A percentile compares a stretch with the other conserved stretches of the same genome.
phyloP scores from a whole-genome alignment of 2,113 vertebrate species.

The Leuciscus idus region DNA sequence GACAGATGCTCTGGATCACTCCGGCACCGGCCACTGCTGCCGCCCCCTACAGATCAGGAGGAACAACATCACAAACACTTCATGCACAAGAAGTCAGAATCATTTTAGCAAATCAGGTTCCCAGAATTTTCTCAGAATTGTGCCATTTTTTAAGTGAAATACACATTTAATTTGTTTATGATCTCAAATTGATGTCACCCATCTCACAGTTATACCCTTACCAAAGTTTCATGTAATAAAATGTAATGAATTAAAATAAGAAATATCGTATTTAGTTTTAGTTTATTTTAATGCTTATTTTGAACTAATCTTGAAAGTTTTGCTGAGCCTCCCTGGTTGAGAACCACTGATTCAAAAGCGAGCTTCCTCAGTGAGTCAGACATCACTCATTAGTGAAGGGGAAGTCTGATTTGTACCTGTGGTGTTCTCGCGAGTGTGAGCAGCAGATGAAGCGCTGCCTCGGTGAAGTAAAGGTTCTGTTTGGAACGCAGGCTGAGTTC shows the following conservation, averaged over 20 bases:
- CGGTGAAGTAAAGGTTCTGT: constrained; percentile 94
- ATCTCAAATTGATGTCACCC: neutral
- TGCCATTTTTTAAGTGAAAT: neutral
- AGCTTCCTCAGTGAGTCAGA: too few relatives aligned
- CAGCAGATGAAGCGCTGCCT: constrained; percentile 90
- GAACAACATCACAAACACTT: neutral
- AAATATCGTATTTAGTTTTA: too few relatives aligned
- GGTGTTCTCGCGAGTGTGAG: constrained; percentile 91
- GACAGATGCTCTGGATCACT: constrained; percentile 90
- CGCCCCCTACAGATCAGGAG: constrained; percentile 81
- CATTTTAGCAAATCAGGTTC: neutral
- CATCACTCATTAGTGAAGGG: too few relatives aligned
- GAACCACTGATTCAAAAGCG: too few relatives aligned
- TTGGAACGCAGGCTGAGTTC: constrained; percentile 92
- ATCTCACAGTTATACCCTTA: neutral
- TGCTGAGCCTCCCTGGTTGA: too few relatives aligned
- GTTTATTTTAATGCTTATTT: too few relatives aligned
- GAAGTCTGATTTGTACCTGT: constrained; percentile 78
- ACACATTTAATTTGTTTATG: neutral
- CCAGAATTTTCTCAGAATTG: too few relatives aligned
- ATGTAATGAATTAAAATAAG: too few relatives aligned
- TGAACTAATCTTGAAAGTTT: too few relatives aligned
- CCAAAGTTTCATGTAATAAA: neutral
- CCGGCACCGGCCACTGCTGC: constrained; percentile 91
- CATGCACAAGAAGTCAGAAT: neutral